A percentile compares a stretch with the other conserved stretches of the same genome.
Evolutionary conservation across 2,113 vertebrate species (phyloP).

Genomic region (Siniperca knerii): DNA sequence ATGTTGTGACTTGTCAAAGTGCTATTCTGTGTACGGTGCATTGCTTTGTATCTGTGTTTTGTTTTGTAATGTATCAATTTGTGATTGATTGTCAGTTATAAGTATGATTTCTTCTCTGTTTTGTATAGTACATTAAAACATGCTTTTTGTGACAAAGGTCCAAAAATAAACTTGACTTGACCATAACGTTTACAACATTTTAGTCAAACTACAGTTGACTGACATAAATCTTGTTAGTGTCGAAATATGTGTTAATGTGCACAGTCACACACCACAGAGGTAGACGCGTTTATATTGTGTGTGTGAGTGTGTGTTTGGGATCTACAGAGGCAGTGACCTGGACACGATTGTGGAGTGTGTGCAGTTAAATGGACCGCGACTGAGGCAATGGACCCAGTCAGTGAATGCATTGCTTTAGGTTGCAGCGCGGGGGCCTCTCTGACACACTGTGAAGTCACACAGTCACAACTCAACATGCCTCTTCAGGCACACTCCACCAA

Average conservation of each 20-base stretch:
- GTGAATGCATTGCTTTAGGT: conserved; percentile 42
- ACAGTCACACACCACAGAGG: conserved; percentile 7
- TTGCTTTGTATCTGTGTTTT: not conserved
- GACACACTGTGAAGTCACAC: conserved; percentile 36
- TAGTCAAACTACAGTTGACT: not conserved
- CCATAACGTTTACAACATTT: not conserved
- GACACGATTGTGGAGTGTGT: conserved; percentile 26
- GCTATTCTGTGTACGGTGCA: not conserved
- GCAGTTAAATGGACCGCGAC: conserved; percentile 57
- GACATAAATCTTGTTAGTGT: not conserved
- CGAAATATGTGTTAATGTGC: not conserved
- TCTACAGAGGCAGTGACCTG: conserved; percentile 44
- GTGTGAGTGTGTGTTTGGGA: not conserved
- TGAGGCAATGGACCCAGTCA: conserved; percentile 42
- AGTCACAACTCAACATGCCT: conserved; percentile 30
- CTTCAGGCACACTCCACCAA: conserved; percentile 13
- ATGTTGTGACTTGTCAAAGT: not conserved
- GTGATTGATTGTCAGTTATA: not conserved
- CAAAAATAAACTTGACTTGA: not conserved
- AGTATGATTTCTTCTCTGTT: not conserved
- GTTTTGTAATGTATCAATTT: not conserved
- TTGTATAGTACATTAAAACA: not conserved
- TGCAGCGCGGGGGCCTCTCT: not conserved
- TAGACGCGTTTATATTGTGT: not conserved
- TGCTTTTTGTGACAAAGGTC: not conserved